These are phyloP conservation scores for Kuschelorhynchus macadamiae DNA, from an alignment of 2,888 invertebrate species.

Conservation along the genomic window DNA sequence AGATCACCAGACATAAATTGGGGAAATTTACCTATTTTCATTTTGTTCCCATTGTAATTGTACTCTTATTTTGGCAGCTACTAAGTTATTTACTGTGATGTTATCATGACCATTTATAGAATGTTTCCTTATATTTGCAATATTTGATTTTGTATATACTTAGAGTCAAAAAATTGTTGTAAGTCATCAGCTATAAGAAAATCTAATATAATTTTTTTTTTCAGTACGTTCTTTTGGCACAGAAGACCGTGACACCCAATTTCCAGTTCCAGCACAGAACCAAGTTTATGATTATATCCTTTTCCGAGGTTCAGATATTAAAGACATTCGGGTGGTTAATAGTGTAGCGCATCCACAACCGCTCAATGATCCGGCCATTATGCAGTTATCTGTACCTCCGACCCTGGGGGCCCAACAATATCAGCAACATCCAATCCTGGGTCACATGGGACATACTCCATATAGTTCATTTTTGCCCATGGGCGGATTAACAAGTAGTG, in stretches of 20 bases:
- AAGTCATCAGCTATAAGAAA: no score
- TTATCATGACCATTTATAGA: no score
- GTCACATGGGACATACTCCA: conserved; percentile 68
- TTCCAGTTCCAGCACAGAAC: conserved; percentile 95
- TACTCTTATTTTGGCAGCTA: no score
- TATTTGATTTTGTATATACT: no score
- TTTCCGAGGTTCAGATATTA: conserved; percentile 98
- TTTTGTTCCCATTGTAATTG: no score
- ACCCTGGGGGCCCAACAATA: conserved; percentile 76
- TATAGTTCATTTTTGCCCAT: conserved; percentile 70
- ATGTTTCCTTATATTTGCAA: no score
- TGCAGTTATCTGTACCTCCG: conserved; percentile 87
- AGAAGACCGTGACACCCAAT: conserved; percentile 96
- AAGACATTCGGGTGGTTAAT: conserved; percentile 97
- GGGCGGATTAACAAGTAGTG: conserved; percentile 68
- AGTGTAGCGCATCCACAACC: conserved; percentile 84
- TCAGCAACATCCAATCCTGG: conserved; percentile 81
- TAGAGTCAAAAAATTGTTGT: no score
- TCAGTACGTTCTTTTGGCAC: conserved; percentile 98
- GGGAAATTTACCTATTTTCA: no score
- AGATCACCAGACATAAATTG: no score
- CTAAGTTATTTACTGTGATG: no score
- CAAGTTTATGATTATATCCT: conserved; percentile 99
- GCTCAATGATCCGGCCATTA: conserved; percentile 96
- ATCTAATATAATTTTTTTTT: conserved; percentile 61